phyloP scores from a whole-genome alignment of 2,888 invertebrate genomes.

The Athalia rosae region DNA sequence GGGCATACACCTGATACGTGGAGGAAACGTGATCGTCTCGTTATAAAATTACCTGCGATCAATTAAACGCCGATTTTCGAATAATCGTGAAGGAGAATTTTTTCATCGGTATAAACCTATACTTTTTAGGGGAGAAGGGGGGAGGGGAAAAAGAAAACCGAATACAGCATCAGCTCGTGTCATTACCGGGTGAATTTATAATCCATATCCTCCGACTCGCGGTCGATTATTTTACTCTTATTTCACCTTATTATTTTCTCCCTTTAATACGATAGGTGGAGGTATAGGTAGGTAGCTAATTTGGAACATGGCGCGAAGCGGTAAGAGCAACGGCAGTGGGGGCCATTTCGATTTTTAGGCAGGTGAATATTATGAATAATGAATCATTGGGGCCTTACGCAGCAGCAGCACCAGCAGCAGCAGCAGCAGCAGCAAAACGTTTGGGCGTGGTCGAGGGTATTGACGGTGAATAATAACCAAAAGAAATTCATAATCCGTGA shows the following conservation, averaged over 20 bases:
- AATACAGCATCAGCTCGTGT: no score
- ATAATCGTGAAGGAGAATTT: background rate
- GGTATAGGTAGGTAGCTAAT: background rate
- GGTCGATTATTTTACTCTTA: no score
- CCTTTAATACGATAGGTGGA: background rate
- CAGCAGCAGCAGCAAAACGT: constrained; percentile 14
- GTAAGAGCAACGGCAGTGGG: background rate
- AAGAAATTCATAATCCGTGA: constrained; percentile 34
- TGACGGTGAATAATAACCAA: constrained; percentile 41
- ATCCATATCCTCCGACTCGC: no score
- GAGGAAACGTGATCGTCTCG: background rate
- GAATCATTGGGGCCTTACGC: constrained; percentile 6
- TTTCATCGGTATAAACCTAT: no score
- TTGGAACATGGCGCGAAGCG: background rate
- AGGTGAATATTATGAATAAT: constrained; percentile 45
- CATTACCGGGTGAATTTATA: no score
- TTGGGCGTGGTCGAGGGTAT: constrained; percentile 34
- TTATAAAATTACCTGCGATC: background rate
- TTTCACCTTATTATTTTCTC: no score
- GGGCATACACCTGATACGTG: no score
- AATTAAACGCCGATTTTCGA: background rate
- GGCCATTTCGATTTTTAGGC: constrained; percentile 1
- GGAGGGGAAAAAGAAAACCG: no score
- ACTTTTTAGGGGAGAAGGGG: no score
- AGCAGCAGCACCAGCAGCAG: background rate